Base-by-base conservation (phyloP, 2,797 vertebrate species). In the Macropodus opercularis region DNA sequence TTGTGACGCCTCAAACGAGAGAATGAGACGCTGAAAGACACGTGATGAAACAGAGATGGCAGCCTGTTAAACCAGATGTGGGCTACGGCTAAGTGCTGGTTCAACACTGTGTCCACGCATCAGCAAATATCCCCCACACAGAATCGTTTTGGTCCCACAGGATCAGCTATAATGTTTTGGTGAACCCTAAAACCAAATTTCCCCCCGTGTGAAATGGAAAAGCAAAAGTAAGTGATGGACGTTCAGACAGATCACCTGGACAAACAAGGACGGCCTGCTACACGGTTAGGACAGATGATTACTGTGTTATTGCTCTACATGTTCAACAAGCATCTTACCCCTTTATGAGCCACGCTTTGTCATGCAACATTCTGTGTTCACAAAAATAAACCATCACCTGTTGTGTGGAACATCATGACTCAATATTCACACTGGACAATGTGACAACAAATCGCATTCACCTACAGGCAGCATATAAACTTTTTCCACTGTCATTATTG, bases 331-430 rank as follows among this genome's bases (percentile, higher is more conserved):
- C 47, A 47, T 70, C 82, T 80, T 80, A 81, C 69, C 76, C 65
- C 55, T 38, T n/a, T 54, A 48, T 17, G 49, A 67, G 63, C 52
- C 68, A 64, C 38, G 31, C 60, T 77, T 63, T 74, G 51, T 73
- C 77, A 82, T 73, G 70, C 72, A 84, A 80, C 48, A 40, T 26
- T 83, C 76, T 83, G 76, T 56, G 39, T 72, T 80, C 72, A 73
- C 63, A 83, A 64, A 79, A 49, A 63, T 65, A 73, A 50, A 52
- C 27, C 60, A 62, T 75, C 55, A 79, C 36, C 48, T 48, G 39
- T 26, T 53, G 34, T 59, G 44, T 49, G 40, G 18, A 65, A 66
- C 41, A 62, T 38, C 26, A 49, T 32, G 39, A 56, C 44, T 68
- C 42, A 55, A 29, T 29, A n/a, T 43, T 60, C 29, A 60, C 8